Evolutionary conservation across 30 jellyfish, hydroid and myxozoan genomes (phyloP).

Genomic region (Morbakka virulenta): DNA sequence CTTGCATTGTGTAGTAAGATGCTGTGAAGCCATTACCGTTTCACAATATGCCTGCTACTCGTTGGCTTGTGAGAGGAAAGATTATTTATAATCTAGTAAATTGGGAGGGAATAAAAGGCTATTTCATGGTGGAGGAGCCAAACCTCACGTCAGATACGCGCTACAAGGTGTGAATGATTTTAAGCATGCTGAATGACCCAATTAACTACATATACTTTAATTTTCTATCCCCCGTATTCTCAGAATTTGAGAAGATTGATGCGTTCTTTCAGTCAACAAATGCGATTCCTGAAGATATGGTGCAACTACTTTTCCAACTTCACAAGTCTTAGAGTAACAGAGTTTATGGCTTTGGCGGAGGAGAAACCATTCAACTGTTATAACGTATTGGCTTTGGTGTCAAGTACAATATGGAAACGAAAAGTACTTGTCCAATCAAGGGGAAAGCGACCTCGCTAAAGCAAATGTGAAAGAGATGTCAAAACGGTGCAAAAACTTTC

Average conservation of each 20-base stretch:
- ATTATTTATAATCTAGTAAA: conserved; percentile 43
- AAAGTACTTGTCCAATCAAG: conserved; percentile 1
- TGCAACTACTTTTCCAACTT: conserved; percentile 13
- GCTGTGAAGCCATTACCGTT: conserved; percentile 58
- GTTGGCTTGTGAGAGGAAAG: conserved; percentile 80
- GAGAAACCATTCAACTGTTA: background rate
- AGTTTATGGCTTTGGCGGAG: conserved; percentile 24
- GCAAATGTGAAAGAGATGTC: conserved; percentile 13
- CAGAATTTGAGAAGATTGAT: conserved; percentile 58
- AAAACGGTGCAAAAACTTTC: conserved; percentile 13
- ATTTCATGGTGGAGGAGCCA: conserved; percentile 48
- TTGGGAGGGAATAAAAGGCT: conserved; percentile 78
- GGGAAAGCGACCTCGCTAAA: background rate
- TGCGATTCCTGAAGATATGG: conserved; percentile 56
- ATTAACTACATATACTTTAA: conserved; percentile 38
- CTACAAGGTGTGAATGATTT: conserved; percentile 48
- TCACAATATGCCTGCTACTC: conserved; percentile 29
- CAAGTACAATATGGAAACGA: conserved; percentile 41
- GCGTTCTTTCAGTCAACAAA: conserved; percentile 63
- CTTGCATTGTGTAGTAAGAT: conserved; percentile 62
- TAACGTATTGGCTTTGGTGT: conserved; percentile 53
- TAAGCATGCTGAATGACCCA: conserved; percentile 43
- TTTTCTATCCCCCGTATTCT: conserved; percentile 42
- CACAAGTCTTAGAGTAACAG: conserved; percentile 22
- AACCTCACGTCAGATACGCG: conserved; percentile 5